These are phyloP conservation scores for Smittia sp. DNA, from an alignment of 2,888 invertebrate genomes.

Conservation along the genomic window DNA sequence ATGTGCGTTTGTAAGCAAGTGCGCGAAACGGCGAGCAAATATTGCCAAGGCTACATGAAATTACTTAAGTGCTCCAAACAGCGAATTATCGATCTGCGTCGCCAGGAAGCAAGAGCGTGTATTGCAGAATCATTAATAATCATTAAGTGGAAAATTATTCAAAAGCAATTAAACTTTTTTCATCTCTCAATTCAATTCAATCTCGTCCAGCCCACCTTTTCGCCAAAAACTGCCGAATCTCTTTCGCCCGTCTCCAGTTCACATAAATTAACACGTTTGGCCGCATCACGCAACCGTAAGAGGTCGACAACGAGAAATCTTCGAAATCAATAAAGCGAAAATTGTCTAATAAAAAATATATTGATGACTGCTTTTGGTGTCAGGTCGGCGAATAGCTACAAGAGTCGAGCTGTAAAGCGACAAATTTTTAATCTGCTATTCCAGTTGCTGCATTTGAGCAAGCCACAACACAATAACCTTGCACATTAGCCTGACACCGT, in stretches of 20 bases:
- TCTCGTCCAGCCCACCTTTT: not conserved
- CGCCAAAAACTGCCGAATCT: not conserved
- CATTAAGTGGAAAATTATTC: conserved; percentile 29
- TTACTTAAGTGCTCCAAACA: not conserved
- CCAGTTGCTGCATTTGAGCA: conserved; percentile 2
- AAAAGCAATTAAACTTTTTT: conserved; percentile 24
- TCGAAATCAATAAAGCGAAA: not conserved
- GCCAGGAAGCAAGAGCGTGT: conserved; percentile 19
- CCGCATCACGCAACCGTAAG: not conserved
- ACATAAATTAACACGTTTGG: conserved; percentile 8
- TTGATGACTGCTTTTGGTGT: conserved; percentile 7
- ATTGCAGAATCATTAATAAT: conserved; percentile 14
- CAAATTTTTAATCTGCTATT: not conserved
- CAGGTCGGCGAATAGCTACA: not conserved
- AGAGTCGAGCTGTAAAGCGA: not conserved
- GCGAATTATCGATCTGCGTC: not conserved
- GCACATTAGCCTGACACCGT: not conserved
- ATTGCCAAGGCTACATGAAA: conserved; percentile 13
- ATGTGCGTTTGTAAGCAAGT: not conserved
- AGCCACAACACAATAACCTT: not conserved
- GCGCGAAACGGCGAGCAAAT: not conserved
- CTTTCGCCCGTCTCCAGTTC: not conserved
- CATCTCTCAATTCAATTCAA: not conserved
- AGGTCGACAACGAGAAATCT: not conserved
- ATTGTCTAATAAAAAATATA: not conserved